Evolutionary conservation across 2,888 invertebrate genomes (phyloP).

Genomic region (Augiades crinisus): DNA sequence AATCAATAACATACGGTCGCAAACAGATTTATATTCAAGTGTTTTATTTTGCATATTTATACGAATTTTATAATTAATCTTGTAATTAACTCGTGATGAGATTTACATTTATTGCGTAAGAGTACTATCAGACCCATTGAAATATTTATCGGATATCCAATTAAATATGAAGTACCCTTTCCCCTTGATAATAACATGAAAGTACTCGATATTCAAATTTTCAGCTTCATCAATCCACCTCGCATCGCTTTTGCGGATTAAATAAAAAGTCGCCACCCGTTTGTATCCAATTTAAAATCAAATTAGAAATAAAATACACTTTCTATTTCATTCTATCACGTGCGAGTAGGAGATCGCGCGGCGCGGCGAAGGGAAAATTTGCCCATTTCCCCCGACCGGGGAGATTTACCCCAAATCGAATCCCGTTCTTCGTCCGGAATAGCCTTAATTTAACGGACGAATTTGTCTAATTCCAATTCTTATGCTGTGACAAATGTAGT

Average conservation of each 20-base stretch:
- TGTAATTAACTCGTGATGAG: conserved; percentile 5
- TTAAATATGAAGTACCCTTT: conserved; percentile 17
- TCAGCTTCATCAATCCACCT: conserved; percentile 14
- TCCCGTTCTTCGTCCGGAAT: conserved; percentile 63
- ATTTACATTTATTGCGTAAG: conserved; percentile 5
- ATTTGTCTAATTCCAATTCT: conserved; percentile 80
- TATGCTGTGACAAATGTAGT: conserved; percentile 77
- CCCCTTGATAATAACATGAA: conserved; percentile 15
- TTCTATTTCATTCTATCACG: conserved; percentile 71
- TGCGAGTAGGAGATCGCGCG: conserved; percentile 55
- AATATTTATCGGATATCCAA: conserved; percentile 18
- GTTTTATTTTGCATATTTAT: too few species aligned
- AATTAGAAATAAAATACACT: conserved; percentile 76
- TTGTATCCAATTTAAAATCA: conserved; percentile 77
- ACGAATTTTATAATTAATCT: conserved; percentile 1
- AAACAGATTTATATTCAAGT: too few species aligned
- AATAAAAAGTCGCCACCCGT: conserved; percentile 43
- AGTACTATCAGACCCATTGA: not conserved
- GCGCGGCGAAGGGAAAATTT: conserved; percentile 47
- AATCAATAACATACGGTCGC: too few species aligned
- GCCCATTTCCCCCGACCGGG: conserved; percentile 51
- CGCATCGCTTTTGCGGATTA: conserved; percentile 26
- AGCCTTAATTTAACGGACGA: conserved; percentile 79
- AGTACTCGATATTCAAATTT: conserved; percentile 18
- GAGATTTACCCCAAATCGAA: conserved; percentile 77